Base-by-base conservation (phyloP, 2,797 vertebrate genomes). In the Esox lucius region DNA sequence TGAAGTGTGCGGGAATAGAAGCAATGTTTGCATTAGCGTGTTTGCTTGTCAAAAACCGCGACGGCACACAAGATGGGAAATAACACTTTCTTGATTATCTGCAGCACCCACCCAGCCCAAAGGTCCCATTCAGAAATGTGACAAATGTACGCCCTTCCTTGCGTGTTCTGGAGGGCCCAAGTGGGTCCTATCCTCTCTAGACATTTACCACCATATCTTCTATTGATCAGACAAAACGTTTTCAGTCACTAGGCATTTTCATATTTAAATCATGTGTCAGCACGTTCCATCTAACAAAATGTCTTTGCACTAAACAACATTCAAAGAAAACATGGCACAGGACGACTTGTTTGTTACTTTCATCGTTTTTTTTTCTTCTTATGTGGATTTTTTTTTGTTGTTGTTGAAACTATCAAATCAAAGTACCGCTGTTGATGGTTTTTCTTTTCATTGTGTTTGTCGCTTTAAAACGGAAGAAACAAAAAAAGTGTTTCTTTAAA, bases 281-380 rank as follows among this genome's bases (percentile, higher is more conserved):
- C 91, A 95, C 92, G 92, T 91, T 93, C 92, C 91, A 95, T 91
- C 93, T 92, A 95, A 95, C 89, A 92, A 93, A 95, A 95, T 87
- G 89, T 93, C 91, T 95, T 85, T 83, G 87, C 95, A 96, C 95
- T 95, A 93, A 96, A 96, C 95, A 92, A 96, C 95, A 96, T 95
- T 96, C 93, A 96, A 95, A 96, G 93, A 92, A 96, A 96, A 95
- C 95, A 95, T 96, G 95, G 94, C 96, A 96, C 95, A 95, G 94
- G 94, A 96, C 94, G 12, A 94, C 90, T 90, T 93, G 91, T 92
- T 87, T 80, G 79, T 90, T 89, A 87, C 88, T 91, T 69, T 42
- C 35, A 39, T 39, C 33, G 35, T 85, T 64, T 61, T 81, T 80
- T 77, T 87, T 81, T 71, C 78, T 78, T 77, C 86, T 81, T 83